These are phyloP conservation scores for Calyptommatus sinebrachiatus DNA, from an alignment of 2,113 vertebrate genomes.

Conservation along the genomic window DNA sequence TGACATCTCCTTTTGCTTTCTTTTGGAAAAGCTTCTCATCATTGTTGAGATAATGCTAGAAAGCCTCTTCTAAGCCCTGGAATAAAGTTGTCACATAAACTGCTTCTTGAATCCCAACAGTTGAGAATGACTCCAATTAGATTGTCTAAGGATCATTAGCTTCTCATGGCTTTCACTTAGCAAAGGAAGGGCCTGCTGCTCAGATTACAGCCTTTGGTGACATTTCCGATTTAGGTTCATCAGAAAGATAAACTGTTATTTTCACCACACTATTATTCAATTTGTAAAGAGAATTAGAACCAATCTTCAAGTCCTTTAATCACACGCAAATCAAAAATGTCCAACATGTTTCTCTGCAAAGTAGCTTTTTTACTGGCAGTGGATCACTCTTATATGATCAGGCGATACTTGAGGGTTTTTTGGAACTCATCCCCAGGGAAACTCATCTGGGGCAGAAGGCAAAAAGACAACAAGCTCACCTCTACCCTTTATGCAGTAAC, in stretches of 20 bases:
- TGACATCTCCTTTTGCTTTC: background rate
- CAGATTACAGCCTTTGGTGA: background rate
- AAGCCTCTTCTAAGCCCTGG: background rate
- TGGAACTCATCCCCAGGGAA: too few relatives aligned
- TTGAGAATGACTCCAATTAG: background rate
- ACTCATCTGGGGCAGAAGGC: too few relatives aligned
- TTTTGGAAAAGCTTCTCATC: background rate
- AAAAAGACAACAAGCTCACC: too few relatives aligned
- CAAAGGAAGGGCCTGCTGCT: background rate
- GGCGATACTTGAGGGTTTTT: too few relatives aligned
- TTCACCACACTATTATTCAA: background rate
- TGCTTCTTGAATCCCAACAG: slow-evolving; percentile 1
- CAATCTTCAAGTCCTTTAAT: background rate
- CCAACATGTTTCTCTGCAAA: background rate
- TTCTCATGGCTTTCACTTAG: background rate
- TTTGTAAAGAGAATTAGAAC: background rate
- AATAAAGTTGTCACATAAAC: background rate
- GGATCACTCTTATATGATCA: too few relatives aligned
- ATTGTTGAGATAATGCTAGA: background rate
- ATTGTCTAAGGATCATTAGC: slow-evolving; percentile 19
- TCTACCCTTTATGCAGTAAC: too few relatives aligned
- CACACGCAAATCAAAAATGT: background rate
- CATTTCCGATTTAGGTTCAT: slow-evolving; percentile 16
- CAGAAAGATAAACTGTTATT: background rate
- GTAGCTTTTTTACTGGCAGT: too few relatives aligned